Evolutionary conservation across 2,113 vertebrate species (phyloP).

Genomic region (Malurus cyaneus): DNA sequence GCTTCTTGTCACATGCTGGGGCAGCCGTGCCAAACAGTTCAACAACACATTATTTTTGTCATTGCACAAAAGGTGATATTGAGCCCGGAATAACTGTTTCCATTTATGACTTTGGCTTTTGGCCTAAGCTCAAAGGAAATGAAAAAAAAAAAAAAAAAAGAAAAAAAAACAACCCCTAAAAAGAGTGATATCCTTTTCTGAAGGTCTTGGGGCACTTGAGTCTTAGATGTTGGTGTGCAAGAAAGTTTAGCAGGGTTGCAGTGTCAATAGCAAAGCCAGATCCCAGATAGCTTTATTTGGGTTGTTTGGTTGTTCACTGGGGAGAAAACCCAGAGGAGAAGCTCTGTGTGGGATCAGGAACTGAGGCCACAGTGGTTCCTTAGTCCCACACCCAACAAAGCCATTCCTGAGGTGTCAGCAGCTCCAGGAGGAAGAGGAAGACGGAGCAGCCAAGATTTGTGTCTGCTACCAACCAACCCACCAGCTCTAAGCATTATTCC

Average conservation of each 20-base stretch:
- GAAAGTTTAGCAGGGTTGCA: neutral
- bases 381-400: neutral
- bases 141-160: neutral
- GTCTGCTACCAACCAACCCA: neutral
- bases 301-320: neutral
- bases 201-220: slow-evolving; percentile 9
- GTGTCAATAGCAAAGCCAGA: neutral
- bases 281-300: neutral
- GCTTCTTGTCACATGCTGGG: slow-evolving; percentile 51
- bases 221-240: slow-evolving; percentile 4
- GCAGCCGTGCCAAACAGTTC: slow-evolving; percentile 48
- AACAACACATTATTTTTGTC: slow-evolving; percentile 62
- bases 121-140: slow-evolving; percentile 56
- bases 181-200: slow-evolving; percentile 43
- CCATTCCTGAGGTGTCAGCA: neutral
- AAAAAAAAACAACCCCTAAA: neutral
- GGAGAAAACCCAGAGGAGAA: neutral
- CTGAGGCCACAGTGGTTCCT: neutral
- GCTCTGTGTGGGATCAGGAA: fast-evolving
- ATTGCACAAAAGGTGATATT: slow-evolving; percentile 64
- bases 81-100: slow-evolving; percentile 50
- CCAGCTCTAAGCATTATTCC: neutral
- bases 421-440: neutral
- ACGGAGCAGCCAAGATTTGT: neutral
- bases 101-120: slow-evolving; percentile 60